A percentile compares a stretch with the other conserved stretches of the same genome.
Evolutionary conservation across 2,113 vertebrate species (phyloP).

Genomic region (Takifugu bimaculatus): DNA sequence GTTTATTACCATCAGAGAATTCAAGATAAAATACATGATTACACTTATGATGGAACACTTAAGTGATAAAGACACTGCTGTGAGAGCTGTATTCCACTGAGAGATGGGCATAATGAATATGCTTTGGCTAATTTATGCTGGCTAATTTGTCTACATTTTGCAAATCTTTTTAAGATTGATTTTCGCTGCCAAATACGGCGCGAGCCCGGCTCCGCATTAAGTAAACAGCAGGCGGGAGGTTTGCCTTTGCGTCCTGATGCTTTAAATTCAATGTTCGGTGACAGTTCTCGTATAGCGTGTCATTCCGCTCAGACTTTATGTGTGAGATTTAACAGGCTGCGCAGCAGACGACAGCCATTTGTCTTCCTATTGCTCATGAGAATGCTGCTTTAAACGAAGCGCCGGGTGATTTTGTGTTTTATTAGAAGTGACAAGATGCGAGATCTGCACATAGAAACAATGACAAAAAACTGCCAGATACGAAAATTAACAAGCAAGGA

Average conservation of each 20-base stretch:
- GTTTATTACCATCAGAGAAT: conserved; percentile 51
- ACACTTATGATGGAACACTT: conserved; percentile 61
- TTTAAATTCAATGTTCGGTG: conserved; percentile 35
- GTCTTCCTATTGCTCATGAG: conserved; percentile 47
- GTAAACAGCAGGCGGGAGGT: conserved; percentile 35
- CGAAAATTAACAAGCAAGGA: conserved; percentile 27
- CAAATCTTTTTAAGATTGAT: conserved; percentile 63
- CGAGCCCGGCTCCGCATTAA: conserved; percentile 39
- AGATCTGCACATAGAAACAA: conserved; percentile 36
- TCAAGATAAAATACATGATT: conserved; percentile 64
- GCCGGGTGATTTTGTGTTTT: conserved; percentile 50
- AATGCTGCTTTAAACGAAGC: conserved; percentile 42
- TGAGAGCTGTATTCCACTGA: conserved; percentile 42
- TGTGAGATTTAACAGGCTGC: conserved; percentile 38
- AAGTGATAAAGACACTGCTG: conserved; percentile 62
- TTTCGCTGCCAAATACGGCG: conserved; percentile 51
- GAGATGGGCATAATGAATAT: conserved; percentile 59
- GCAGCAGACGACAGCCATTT: conserved; percentile 49
- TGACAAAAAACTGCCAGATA: conserved; percentile 27
- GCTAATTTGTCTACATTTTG: conserved; percentile 65
- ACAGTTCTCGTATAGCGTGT: conserved; percentile 27
- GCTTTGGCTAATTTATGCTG: conserved; percentile 60
- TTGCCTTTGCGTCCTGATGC: conserved; percentile 32
- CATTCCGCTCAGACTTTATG: conserved; percentile 31
- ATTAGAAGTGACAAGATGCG: conserved; percentile 62